Base-by-base conservation (phyloP, 2,888 invertebrate species). In the Blera fallax region DNA sequence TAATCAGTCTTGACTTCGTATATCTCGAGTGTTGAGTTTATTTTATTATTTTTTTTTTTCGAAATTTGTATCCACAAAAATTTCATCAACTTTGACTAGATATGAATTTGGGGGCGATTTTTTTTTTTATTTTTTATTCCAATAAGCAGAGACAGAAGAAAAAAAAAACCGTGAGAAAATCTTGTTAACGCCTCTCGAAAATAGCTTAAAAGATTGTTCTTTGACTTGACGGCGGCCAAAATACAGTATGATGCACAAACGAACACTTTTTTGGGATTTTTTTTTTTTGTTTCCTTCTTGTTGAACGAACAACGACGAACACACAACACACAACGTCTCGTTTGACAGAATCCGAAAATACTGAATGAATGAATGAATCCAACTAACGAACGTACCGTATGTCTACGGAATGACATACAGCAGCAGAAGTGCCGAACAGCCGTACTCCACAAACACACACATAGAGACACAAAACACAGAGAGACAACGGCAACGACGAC, bases 1-100 rank as follows among this genome's bases (percentile, higher is more conserved):
- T 88, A 72, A 80, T 89, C 90, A 90, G 91, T 90, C 90, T 90
- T 90, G 65, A 88, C 89, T 79, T 82, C 76, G 79, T 81, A 81
- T 87, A 77, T 72, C 69, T 76, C 80, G 48, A 70, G 77, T 83
- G 43, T 74, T 73, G 37, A 37, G 18, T 52, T 64, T 64, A n/a
- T n/a, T n/a, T n/a, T n/a, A n/a, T 16, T 50, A 45, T 43, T 62
- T 67, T 76, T 81, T 11, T 88, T 88, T 78, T 88, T 84, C 24
- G 24, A 69, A 43, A 62, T 48, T 54, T 8, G 37, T 45, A 48
- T 65, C 83, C 52, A 73, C 70, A 83, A 88, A 84, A 65, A 78
- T 74, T 89, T 85, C 78, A 87, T 88, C 79, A 87, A 84, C 87
- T 87, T 82, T 88, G 88, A 88, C 88, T 88, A 88, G 88, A 87